A percentile compares a stretch with the other conserved stretches of the same genome.
Conservation (phyloP, 2,888 invertebrate genomes). For the Lysandra bellargus region DNA sequence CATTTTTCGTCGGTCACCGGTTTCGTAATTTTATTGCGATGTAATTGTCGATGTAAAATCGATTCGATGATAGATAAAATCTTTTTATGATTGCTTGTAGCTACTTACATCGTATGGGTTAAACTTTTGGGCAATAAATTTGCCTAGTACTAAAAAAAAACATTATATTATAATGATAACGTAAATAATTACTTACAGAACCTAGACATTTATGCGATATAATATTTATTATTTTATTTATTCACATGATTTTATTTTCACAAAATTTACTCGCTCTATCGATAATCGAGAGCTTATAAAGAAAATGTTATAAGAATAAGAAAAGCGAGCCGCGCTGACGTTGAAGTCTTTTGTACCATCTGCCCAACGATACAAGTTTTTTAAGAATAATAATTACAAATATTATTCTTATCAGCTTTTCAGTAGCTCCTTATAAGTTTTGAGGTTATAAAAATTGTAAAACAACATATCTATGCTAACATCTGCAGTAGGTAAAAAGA, state of each 20-base stretch:
- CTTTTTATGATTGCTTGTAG: not conserved
- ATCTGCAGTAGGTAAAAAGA: not conserved
- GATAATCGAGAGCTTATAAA: not conserved
- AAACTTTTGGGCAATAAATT: not conserved
- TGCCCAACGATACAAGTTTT: not conserved
- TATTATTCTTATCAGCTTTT: not conserved
- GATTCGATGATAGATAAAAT: conserved; percentile 9
- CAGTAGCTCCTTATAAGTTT: not conserved
- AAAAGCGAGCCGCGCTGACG: not conserved
- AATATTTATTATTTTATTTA: not conserved
- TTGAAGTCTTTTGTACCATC: conserved; percentile 21
- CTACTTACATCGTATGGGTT: not conserved
- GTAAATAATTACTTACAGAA: not conserved
- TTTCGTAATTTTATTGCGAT: conserved; percentile 35
- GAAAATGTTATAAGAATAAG: not conserved
- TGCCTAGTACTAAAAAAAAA: not conserved
- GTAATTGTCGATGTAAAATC: conserved; percentile 1
- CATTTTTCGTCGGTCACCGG: conserved; percentile 33
- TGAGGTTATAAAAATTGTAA: not conserved
- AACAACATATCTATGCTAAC: not conserved
- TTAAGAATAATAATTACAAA: not conserved
- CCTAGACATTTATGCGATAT: not conserved
- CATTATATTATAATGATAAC: not conserved
- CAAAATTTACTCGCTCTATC: not conserved
- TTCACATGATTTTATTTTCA: not conserved